Percentiles rank a stretch among this genome's conserved stretches.
Conservation (phyloP, 1,140 invertebrate species). For the Homalodisca vitripennis region DNA sequence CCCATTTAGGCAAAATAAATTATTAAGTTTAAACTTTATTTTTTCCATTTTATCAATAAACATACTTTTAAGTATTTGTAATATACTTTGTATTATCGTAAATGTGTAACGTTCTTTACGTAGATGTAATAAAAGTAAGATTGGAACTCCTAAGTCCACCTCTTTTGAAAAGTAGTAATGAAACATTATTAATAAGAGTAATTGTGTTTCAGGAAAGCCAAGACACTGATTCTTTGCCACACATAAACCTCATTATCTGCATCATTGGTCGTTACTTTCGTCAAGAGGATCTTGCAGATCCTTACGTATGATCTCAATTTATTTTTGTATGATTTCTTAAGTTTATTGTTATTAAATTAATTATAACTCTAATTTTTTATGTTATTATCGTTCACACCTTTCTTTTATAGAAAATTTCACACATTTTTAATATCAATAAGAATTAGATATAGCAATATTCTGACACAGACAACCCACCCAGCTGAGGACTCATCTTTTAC, state of each 20-base stretch:
- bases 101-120: background rate
- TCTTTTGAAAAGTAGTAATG: too few species aligned
- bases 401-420: background rate
- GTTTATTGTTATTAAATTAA: background rate
- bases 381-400: background rate
- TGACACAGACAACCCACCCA: too few species aligned
- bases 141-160: background rate
- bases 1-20: too few species aligned
- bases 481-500: too few species aligned
- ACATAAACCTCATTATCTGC: background rate
- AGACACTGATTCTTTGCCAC: background rate
- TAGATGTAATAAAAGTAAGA: background rate
- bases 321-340: background rate
- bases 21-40: background rate
- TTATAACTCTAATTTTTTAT: background rate
- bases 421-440: background rate
- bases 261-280: slow-evolving; percentile 6
- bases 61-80: background rate
- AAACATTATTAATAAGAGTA: too few species aligned
- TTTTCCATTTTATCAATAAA: background rate
- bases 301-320: background rate
- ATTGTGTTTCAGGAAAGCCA: background rate
- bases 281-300: slow-evolving; percentile 4
- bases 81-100: background rate
- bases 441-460: too few species aligned